Base-by-base conservation (phyloP, 2,797 vertebrate genomes). In the Argya squamiceps region DNA sequence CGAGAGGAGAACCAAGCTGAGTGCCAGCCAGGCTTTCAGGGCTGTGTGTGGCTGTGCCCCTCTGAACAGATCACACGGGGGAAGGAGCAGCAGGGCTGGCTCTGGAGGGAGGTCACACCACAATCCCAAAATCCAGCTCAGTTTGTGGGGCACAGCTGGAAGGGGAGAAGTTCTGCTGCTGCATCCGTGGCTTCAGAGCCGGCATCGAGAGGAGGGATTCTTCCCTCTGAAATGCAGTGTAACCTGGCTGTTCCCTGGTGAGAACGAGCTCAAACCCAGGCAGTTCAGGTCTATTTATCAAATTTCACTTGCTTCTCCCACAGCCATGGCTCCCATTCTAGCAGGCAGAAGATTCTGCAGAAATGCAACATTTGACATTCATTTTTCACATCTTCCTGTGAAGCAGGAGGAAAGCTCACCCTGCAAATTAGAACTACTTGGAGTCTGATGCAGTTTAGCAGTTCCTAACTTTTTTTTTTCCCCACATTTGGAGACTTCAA, bases 11-110 rank as follows among this genome's bases (percentile, higher is more conserved):
- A 34, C 34, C 21, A 27, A 32, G 6, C 58, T n/a, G 53, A 43
- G 52, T 20, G 59, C 43, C 49, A 18, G 26, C 6, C 52, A 55
- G 41, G n/a, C 69, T 56, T 24, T 1, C 62, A 50, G 36, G 0
- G 44, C 26, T 5, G 4, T 2, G 1, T 5, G 29, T 10, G 59
- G 22, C 6, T 49, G 12, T 9, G 27, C 1, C 3, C 18, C 78
- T 43, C 53, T 26, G 53, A 16, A 8, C 75, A 30, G 34, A 6
- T 1, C 43, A 20, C 36, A 13, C 0, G 0, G 2, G n/a, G 37
- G 22, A 7, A 62, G 50, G 6, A 58, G 75, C 81, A 64, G 90
- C 73, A 44, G 64, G 60, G 47, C 34, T 75, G 65, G 69, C 41
- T 5, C 18, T 9, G 12, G 4, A 29, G 30, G 36, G n/a, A n/a